Percentiles rank a stretch among this genome's conserved stretches.
These are phyloP conservation scores for Eretmochelys imbricata DNA, from an alignment of 2,113 vertebrate species.

Conservation along the genomic window DNA sequence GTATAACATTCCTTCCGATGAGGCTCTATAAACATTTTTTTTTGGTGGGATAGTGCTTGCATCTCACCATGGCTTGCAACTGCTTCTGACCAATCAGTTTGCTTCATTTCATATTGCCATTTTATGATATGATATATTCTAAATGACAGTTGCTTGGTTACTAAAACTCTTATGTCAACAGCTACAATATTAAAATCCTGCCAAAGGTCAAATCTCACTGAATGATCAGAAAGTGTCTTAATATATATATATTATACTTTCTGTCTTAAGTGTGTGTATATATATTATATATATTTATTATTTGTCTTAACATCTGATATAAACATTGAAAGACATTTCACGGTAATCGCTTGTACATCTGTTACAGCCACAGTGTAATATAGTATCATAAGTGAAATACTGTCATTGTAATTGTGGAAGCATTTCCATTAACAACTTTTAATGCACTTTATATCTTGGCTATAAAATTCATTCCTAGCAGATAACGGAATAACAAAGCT, in stretches of 20 bases:
- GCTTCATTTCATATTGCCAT: conserved; percentile 40
- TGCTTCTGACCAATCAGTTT: background rate
- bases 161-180: conserved; percentile 48
- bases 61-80: conserved; percentile 11
- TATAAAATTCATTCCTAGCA: background rate
- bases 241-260: background rate
- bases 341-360: background rate
- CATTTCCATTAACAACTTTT: background rate
- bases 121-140: conserved; percentile 58
- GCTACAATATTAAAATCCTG: conserved; percentile 46
- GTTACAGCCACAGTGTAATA: background rate
- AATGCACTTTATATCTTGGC: background rate
- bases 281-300: background rate
- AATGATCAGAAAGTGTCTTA: conserved; percentile 20
- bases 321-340: conserved; percentile 21
- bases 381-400: background rate
- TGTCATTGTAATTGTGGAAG: background rate
- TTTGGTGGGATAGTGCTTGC: background rate
- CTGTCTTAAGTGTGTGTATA: too few species aligned
- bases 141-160: conserved; percentile 68
- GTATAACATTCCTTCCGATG: background rate
- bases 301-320: conserved; percentile 3
- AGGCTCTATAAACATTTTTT: background rate
- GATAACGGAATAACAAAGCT: background rate
- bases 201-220: conserved; percentile 51